Conservation (phyloP, 1,140 invertebrate genomes). For the Steinernema feltiae region DNA sequence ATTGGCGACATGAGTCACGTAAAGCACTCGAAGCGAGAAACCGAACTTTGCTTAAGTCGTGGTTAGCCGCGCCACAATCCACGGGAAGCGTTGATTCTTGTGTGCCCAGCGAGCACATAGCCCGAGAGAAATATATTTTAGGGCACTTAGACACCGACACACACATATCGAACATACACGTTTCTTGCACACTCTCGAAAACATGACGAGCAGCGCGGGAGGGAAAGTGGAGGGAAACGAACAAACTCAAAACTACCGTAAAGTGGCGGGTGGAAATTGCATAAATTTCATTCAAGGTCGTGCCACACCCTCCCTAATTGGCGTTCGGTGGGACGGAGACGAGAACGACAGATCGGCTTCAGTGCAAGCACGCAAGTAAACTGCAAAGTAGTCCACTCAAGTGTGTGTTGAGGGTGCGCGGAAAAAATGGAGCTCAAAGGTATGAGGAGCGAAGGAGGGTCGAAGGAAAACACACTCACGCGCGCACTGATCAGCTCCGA, state of each 20-base stretch:
- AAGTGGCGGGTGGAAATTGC: not conserved
- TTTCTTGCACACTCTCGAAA: not conserved
- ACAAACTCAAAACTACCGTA: not conserved
- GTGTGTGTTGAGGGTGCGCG: constrained; percentile 6
- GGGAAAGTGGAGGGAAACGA: not conserved
- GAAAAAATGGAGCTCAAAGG: not conserved
- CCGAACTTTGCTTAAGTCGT: too few species aligned
- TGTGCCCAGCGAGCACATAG: not conserved
- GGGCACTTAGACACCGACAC: not conserved
- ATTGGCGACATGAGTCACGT: too few species aligned
- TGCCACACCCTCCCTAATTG: constrained; percentile 15
- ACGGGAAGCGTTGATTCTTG: too few species aligned
- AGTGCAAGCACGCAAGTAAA: not conserved
- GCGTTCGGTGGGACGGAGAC: not conserved
- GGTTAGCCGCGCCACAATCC: too few species aligned
- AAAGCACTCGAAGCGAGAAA: too few species aligned
- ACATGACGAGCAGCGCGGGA: not conserved
- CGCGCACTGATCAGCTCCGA: too few species aligned
- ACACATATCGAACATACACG: not conserved
- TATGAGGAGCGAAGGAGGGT: not conserved
- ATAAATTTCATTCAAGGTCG: constrained; percentile 9
- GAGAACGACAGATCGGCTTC: not conserved
- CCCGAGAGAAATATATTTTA: not conserved
- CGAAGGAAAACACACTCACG: constrained; percentile 4
- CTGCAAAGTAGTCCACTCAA: constrained; percentile 7